phyloP scores from a whole-genome alignment of 1,140 invertebrate species.

The Polypedilum pembai region DNA sequence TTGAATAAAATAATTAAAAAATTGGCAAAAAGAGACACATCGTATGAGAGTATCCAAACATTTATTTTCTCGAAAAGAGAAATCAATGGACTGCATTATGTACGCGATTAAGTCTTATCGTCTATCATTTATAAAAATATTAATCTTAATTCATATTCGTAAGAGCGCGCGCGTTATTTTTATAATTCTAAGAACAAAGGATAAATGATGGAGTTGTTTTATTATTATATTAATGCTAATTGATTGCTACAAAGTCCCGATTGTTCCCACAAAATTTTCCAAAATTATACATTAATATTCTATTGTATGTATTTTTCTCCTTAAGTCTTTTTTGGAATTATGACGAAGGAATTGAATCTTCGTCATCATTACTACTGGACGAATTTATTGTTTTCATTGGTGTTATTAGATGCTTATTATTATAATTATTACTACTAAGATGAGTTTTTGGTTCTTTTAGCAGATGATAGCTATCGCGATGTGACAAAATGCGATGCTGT shows the following conservation, averaged over 20 bases:
- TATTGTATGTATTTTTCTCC: background rate
- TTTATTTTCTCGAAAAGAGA: no score
- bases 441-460: constrained; percentile 39
- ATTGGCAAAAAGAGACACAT: no score
- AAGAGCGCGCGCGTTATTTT: background rate
- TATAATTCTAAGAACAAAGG: no score
- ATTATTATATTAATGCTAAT: background rate
- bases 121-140: background rate
- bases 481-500: constrained; percentile 53
- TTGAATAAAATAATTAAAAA: no score
- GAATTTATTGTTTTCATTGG: constrained; percentile 16
- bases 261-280: background rate
- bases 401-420: constrained; percentile 26
- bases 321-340: constrained; percentile 10
- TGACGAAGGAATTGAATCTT: background rate
- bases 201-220: no score
- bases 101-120: background rate
- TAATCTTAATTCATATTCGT: background rate
- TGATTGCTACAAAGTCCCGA: constrained; percentile 7
- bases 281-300: background rate
- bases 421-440: constrained; percentile 26
- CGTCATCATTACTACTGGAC: constrained; percentile 20
- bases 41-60: no score
- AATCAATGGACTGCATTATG: no score
- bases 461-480: constrained; percentile 53